phyloP scores from a whole-genome alignment of 2,113 vertebrate species.

The Pontoporia blainvillei region DNA sequence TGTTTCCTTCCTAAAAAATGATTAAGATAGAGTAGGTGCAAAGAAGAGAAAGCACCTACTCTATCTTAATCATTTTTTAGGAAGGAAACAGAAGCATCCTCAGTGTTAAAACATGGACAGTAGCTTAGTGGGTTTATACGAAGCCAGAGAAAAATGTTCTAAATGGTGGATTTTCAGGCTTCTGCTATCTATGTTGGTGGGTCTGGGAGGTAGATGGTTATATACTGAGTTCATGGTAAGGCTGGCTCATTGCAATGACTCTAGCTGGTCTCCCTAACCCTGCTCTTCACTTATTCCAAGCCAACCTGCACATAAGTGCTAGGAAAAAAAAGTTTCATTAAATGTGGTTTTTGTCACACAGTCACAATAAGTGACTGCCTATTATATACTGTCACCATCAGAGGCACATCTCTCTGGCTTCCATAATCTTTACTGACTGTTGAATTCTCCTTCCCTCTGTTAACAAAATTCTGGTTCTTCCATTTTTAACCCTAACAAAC shows the following conservation, averaged over 20 bases:
- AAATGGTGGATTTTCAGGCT: not conserved
- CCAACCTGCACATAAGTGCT: not conserved
- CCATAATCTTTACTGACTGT: not conserved
- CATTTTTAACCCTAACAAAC: not conserved
- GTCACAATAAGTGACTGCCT: not conserved
- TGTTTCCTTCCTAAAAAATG: not conserved
- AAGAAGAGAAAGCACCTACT: not conserved
- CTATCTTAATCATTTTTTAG: not conserved
- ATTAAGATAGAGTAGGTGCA: not conserved
- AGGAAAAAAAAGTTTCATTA: not conserved
- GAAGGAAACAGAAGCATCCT: not conserved
- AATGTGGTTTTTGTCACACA: not conserved
- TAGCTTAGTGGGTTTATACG: not conserved
- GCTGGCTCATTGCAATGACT: not conserved
- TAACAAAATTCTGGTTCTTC: not conserved
- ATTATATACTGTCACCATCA: not conserved
- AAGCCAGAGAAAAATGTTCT: not conserved
- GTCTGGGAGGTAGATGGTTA: not conserved
- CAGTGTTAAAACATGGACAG: not conserved
- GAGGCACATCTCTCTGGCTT: not conserved
- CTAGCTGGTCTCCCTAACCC: not conserved
- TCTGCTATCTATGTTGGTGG: not conserved
- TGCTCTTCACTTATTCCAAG: not conserved
- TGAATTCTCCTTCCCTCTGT: not conserved
- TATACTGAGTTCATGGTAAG: not conserved